Conservation (phyloP, 64 coral and sea anemone species). For the Catalaphyllia jardinei region DNA sequence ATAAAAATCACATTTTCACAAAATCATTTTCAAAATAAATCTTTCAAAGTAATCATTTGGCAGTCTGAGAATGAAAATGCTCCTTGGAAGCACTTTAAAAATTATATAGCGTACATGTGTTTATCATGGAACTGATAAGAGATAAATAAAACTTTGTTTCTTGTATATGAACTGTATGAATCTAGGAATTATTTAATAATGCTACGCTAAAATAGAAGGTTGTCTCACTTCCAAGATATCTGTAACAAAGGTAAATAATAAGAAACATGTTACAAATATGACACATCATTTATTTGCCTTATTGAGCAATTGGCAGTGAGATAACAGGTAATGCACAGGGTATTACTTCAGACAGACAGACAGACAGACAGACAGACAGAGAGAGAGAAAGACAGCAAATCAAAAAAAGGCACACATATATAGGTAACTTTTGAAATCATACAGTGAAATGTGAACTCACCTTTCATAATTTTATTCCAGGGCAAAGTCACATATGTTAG, state of each 20-base stretch:
- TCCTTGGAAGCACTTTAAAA: neutral
- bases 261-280: too few relatives aligned
- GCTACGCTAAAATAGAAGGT: slow-evolving; percentile 63
- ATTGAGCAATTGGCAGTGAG: too few relatives aligned
- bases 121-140: neutral
- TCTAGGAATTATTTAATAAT: slow-evolving; percentile 5
- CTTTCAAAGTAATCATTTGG: neutral
- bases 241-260: slow-evolving; percentile 43
- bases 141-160: slow-evolving; percentile 22
- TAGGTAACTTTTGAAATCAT: too few relatives aligned
- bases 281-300: too few relatives aligned
- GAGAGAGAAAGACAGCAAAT: too few relatives aligned
- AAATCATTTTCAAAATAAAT: neutral
- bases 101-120: neutral
- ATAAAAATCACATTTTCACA: too few relatives aligned
- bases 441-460: slow-evolving; percentile 8
- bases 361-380: too few relatives aligned
- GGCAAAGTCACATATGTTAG: slow-evolving; percentile 87
- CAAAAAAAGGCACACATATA: too few relatives aligned
- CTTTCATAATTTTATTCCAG: slow-evolving; percentile 96
- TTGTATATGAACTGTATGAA: slow-evolving; percentile 7
- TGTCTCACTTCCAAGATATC: slow-evolving; percentile 95
- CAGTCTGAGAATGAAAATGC: neutral
- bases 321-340: too few relatives aligned
- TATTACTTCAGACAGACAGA: too few relatives aligned